Evolutionary conservation across 2,797 vertebrate species (phyloP).

Genomic region (Peromyscus attwateri): DNA sequence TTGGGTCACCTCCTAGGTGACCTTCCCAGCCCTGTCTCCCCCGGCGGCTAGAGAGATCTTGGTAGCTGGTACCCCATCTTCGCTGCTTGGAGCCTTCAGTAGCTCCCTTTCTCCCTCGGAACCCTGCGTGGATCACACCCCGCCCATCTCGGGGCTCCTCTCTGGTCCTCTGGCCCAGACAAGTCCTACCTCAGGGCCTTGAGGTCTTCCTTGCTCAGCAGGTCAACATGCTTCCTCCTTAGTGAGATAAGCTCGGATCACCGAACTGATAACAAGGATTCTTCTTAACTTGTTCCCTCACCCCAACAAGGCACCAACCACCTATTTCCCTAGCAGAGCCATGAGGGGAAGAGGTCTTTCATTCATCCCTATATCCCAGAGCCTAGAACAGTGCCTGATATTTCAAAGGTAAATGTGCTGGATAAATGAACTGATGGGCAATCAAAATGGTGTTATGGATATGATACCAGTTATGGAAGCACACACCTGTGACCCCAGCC

Average conservation of each 20-base stretch:
- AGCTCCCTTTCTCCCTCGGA: not conserved
- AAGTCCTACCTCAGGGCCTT: not conserved
- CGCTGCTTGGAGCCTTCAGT: not conserved
- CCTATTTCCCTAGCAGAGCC: not conserved
- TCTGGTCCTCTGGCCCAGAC: not conserved
- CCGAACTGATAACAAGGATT: not conserved
- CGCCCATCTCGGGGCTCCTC: not conserved
- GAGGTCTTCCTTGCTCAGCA: not conserved
- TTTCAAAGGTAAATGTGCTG: accelerated
- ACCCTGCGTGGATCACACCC: not conserved
- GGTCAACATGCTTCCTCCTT: not conserved
- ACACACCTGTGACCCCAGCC: not conserved
- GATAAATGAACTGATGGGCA: not conserved
- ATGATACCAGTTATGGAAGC: not conserved
- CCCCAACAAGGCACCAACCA: not conserved
- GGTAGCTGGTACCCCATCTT: not conserved
- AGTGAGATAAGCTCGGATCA: not conserved
- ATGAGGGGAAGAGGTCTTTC: not conserved
- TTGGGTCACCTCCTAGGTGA: no score
- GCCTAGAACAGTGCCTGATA: not conserved
- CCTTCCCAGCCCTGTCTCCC: not conserved
- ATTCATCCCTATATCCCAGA: not conserved
- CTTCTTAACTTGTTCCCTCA: not conserved
- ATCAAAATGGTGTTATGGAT: not conserved
- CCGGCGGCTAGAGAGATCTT: accelerated